Evolutionary conservation across 1,140 invertebrate genomes (phyloP), one percentile per base, ranked within the genome.

Genomic region (Galleria mellonella): DNA sequence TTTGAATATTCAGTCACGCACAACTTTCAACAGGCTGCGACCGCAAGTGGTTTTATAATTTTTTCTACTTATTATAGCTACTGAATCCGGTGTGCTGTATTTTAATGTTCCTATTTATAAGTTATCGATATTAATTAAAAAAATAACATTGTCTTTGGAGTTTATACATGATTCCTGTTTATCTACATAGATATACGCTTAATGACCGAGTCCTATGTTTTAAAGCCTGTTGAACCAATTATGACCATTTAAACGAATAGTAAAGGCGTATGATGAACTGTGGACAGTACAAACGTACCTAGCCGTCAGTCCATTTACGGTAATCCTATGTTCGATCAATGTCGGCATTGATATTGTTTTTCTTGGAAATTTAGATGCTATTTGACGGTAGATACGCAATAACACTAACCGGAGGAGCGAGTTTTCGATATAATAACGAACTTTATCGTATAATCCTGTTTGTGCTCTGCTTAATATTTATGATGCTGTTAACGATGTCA

Each of bases 1-100:
- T 74, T 72, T 72, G 57, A 74, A 78, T 78, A 67, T 72, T 61
- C 57, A 77, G 67, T 77, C 77, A 78, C 77, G 74, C 77, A 77
- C 61, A 47, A 45, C 61, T 70, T 57, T 75, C 60, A 64, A 68
- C 64, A 47, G 48, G 55, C 55, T 62, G 28, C 47, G 45, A 51
- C 55, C 41, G 40, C 31, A 51, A 23, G 48, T 12, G 32, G 33
- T 41, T 31, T 28, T 55, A 48, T 47, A 51, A 48, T 56, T 60
- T 65, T 62, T 62, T 51, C 9, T 37, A 37, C 17, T 37, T 37
- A 37, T 47, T 77, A 64, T 59, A 42, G 40, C 43, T 53, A 54
- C 51, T 35, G 45, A 48, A 44, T 50, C 29, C 13, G 55, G 48
- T 48, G 41, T 15, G 15, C 11, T 23, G 32, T 7, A 33, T 28